Evolutionary conservation across 1,140 invertebrate genomes (phyloP).

Genomic region (Cepaea nemoralis): DNA sequence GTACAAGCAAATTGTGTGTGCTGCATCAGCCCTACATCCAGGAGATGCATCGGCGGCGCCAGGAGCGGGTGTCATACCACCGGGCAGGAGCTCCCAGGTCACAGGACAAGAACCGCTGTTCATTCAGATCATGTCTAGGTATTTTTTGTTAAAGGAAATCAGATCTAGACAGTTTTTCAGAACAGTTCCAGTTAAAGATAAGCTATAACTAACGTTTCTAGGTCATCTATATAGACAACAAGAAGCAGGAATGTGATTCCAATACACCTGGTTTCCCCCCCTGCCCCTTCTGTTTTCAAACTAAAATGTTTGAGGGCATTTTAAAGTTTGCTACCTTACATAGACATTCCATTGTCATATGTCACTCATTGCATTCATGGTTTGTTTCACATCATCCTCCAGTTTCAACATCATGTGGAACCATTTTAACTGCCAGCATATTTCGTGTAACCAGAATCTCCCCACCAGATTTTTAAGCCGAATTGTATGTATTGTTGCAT

Average conservation of each 20-base stretch:
- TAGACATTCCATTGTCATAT: conserved; percentile 15
- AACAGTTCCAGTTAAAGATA: conserved; percentile 13
- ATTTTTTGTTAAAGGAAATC: conserved; percentile 30
- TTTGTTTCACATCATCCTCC: background rate
- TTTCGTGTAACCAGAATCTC: background rate
- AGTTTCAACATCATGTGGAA: background rate
- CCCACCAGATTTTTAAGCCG: background rate
- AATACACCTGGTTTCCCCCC: background rate
- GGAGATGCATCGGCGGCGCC: no score
- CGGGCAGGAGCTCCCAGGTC: background rate
- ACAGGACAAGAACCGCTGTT: background rate
- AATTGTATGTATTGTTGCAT: background rate
- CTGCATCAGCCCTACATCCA: no score
- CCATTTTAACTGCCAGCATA: background rate
- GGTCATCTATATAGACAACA: background rate
- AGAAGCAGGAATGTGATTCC: background rate
- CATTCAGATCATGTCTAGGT: conserved; percentile 33
- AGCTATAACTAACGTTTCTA: conserved; percentile 13
- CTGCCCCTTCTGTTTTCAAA: no score
- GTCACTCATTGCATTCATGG: background rate
- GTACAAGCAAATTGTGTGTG: no score
- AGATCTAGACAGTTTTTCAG: conserved; percentile 32
- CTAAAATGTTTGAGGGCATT: background rate
- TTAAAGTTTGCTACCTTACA: background rate
- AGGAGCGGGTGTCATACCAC: background rate